Percentiles rank a stretch among this genome's conserved stretches.
Evolutionary conservation across 2,888 invertebrate genomes (phyloP).

Genomic region (Agonum fuliginosum): DNA sequence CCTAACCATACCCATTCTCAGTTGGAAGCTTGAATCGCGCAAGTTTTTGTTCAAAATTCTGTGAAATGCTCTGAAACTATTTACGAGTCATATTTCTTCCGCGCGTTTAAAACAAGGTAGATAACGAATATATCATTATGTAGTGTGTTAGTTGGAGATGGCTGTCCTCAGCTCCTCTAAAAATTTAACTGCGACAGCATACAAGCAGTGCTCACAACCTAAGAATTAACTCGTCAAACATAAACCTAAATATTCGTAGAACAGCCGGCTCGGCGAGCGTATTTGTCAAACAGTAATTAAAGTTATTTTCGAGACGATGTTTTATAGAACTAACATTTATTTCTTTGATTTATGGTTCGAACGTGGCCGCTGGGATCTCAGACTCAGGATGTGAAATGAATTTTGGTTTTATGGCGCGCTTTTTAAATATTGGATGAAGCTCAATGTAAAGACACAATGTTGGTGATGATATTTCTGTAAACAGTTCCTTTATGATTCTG

Average conservation of each 20-base stretch:
- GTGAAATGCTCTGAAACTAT: background rate
- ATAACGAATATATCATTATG: background rate
- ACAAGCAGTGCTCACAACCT: slow-evolving; percentile 18
- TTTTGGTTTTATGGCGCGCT: slow-evolving; percentile 47
- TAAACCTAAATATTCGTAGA: slow-evolving; percentile 52
- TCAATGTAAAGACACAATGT: background rate
- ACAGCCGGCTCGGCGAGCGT: slow-evolving; percentile 20
- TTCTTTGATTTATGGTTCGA: slow-evolving; percentile 52
- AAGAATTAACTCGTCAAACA: slow-evolving; percentile 54
- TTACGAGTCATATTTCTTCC: background rate
- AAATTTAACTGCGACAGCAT: slow-evolving; percentile 24
- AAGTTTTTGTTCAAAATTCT: background rate
- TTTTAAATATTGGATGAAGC: slow-evolving; percentile 45
- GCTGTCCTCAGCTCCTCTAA: slow-evolving; percentile 38
- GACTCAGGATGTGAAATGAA: slow-evolving; percentile 36
- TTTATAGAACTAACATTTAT: slow-evolving; percentile 59
- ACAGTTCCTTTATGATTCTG: slow-evolving; percentile 24
- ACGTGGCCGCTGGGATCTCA: slow-evolving; percentile 39
- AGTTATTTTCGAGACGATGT: slow-evolving; percentile 54
- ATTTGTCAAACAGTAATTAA: slow-evolving; percentile 59
- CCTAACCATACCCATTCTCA: background rate
- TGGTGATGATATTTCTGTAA: slow-evolving; percentile 14
- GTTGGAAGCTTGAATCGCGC: too few species aligned
- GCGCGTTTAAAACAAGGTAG: background rate
- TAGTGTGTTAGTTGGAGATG: background rate